A percentile compares a stretch with the other conserved stretches of the same genome.
These are phyloP conservation scores for Oligia fasciuncula DNA, from an alignment of 2,888 invertebrate genomes.

Conservation along the genomic window DNA sequence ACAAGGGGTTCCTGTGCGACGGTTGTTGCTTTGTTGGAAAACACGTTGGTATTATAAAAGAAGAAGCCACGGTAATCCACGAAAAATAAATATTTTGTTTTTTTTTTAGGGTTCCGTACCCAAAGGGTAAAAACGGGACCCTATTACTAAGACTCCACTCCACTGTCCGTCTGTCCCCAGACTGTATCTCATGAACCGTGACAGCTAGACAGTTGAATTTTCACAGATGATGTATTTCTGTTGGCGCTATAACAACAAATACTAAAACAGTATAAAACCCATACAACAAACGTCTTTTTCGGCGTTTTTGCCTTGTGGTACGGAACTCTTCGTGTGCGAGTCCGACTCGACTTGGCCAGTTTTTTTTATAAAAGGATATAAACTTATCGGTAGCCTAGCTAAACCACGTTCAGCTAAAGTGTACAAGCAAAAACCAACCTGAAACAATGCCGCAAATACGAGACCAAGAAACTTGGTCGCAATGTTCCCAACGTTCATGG, in stretches of 20 bases:
- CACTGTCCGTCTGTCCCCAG: too few relatives aligned
- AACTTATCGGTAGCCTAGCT: conserved; percentile 5
- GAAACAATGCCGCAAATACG: conserved; percentile 12
- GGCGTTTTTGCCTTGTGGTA: too few relatives aligned
- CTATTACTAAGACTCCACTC: too few relatives aligned
- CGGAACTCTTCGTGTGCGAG: too few relatives aligned
- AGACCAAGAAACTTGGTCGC: conserved; percentile 9
- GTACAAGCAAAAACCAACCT: background rate
- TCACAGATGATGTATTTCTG: too few relatives aligned
- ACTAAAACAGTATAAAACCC: too few relatives aligned
- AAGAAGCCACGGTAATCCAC: background rate
- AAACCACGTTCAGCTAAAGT: background rate
- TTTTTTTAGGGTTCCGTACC: background rate
- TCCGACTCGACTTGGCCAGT: too few relatives aligned
- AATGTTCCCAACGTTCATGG: background rate
- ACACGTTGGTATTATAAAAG: background rate
- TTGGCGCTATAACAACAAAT: too few relatives aligned
- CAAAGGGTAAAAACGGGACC: too few relatives aligned
- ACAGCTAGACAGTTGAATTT: too few relatives aligned
- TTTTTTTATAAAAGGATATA: background rate
- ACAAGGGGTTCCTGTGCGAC: conserved; percentile 23
- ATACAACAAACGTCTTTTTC: too few relatives aligned
- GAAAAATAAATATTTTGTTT: background rate
- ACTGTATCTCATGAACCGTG: too few relatives aligned
- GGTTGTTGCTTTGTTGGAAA: background rate